Conservation (phyloP, 2,113 vertebrate genomes). For the Eudyptes chrysolophus region DNA sequence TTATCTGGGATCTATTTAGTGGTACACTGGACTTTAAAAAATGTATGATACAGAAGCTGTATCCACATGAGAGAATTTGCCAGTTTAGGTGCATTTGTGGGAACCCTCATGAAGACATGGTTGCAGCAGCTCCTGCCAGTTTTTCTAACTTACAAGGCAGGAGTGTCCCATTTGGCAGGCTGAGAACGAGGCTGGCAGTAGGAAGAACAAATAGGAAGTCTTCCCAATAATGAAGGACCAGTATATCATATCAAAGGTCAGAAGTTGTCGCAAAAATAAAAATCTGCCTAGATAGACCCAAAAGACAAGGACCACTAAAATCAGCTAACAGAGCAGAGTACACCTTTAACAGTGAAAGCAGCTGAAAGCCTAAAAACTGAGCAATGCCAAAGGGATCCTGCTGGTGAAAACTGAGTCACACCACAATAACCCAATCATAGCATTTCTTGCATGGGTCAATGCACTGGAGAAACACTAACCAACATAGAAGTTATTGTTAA, state of each 20-base stretch:
- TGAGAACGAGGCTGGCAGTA: not conserved
- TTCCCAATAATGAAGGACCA: not conserved
- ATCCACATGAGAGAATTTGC: not conserved
- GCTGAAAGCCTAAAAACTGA: not conserved
- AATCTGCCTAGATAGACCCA: not conserved
- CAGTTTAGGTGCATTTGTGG: not conserved
- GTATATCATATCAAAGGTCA: not conserved
- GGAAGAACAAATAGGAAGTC: not conserved
- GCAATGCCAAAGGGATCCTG: not conserved
- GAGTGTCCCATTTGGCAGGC: not conserved
- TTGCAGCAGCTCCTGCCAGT: not conserved
- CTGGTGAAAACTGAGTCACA: not conserved
- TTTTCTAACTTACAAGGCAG: not conserved
- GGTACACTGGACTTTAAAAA: not conserved
- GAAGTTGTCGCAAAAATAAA: not conserved
- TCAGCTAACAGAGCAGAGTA: not conserved
- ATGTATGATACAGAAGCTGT: not conserved
- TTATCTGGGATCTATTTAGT: not conserved
- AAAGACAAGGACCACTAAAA: not conserved
- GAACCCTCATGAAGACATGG: not conserved
- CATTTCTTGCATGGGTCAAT: not conserved
- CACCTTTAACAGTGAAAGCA: not conserved
- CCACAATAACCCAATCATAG: fast-evolving
- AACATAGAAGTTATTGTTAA: not conserved
- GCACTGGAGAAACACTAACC: not conserved